Evolutionary conservation across 2,888 invertebrate species (phyloP).

Genomic region (Volucella inflata): DNA sequence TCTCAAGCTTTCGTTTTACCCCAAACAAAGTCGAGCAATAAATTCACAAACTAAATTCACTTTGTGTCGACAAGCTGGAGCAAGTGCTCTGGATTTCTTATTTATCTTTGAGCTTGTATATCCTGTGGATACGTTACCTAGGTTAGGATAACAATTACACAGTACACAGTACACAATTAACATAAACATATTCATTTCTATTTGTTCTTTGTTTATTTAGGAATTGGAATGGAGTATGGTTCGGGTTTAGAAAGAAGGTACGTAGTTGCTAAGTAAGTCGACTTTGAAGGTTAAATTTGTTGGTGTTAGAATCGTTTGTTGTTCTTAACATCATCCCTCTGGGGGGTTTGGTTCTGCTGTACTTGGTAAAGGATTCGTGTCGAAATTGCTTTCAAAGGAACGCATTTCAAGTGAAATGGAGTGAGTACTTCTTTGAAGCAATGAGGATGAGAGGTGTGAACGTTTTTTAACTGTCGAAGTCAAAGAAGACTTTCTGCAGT

Average conservation of each 20-base stretch:
- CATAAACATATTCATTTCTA: constrained; percentile 70
- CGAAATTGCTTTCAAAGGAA: constrained; percentile 5
- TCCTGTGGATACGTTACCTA: constrained; percentile 70
- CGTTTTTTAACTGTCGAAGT: constrained; percentile 17
- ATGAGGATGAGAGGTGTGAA: constrained; percentile 36
- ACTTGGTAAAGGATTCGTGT: constrained; percentile 12
- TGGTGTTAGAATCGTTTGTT: constrained; percentile 6
- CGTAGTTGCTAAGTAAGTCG: constrained; percentile 30
- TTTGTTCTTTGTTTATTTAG: constrained; percentile 22
- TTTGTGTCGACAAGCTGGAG: constrained; percentile 44
- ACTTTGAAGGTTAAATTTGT: constrained; percentile 39
- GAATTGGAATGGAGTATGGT: background rate
- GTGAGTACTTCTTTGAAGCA: background rate
- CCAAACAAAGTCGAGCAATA: constrained; percentile 30
- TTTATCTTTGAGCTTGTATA: constrained; percentile 67
- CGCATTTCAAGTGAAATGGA: constrained; percentile 19
- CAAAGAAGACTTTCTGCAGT: background rate
- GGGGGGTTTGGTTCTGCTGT: background rate
- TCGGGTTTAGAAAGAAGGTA: background rate
- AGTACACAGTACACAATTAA: constrained; percentile 73
- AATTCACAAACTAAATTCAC: constrained; percentile 61
- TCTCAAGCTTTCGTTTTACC: constrained; percentile 11
- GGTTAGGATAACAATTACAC: constrained; percentile 73
- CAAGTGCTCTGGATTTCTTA: constrained; percentile 54
- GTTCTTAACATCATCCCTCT: background rate